These are phyloP conservation scores for Tetragonula clypearis DNA, from an alignment of 1,140 invertebrate genomes.

Conservation along the genomic window DNA sequence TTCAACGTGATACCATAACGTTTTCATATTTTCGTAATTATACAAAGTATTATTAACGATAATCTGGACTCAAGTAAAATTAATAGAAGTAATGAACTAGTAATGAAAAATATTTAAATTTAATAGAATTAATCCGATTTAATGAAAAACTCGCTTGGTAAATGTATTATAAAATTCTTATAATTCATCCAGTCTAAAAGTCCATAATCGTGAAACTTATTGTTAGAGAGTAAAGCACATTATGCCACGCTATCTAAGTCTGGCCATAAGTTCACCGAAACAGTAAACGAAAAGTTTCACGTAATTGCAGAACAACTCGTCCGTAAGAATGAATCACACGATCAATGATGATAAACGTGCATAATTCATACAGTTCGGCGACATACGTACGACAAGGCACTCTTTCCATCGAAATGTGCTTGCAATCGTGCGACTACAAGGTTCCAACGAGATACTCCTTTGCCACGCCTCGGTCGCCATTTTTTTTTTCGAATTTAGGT, in stretches of 20 bases:
- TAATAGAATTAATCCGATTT: too few species aligned
- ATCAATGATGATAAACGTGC: conserved; percentile 26
- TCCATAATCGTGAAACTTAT: not conserved
- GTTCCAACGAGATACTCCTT: not conserved
- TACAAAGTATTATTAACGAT: too few species aligned
- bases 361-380: not conserved
- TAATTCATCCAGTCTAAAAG: not conserved
- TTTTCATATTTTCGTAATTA: too few species aligned
- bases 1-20: too few species aligned
- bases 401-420: not conserved
- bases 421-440: not conserved
- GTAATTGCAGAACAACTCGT: conserved; percentile 22
- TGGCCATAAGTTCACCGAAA: not conserved
- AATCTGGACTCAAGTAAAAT: too few species aligned
- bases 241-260: not conserved
- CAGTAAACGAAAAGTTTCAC: conserved; percentile 21
- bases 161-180: not conserved
- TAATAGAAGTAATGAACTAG: too few species aligned
- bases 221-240: not conserved
- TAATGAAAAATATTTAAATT: too few species aligned
- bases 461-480: not conserved
- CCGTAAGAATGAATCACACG: not conserved
- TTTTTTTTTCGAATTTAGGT: too few species aligned
- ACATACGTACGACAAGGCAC: not conserved
- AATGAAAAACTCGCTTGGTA: not conserved